Base-by-base conservation (phyloP, 2,888 invertebrate genomes). In the Rhyacophila evoluta region DNA sequence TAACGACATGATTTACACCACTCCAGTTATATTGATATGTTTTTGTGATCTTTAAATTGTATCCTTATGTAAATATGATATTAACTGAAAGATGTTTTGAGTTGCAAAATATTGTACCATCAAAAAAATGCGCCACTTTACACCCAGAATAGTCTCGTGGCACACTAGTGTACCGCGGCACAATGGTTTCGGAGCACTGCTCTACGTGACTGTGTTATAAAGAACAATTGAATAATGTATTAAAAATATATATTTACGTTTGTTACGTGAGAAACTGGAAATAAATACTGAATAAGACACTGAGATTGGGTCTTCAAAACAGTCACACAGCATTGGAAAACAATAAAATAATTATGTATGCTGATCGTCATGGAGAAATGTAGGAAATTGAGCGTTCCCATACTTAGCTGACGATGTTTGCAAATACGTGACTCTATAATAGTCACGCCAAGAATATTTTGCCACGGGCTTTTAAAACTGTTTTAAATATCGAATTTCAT, bases 321-420 rank as follows among this genome's bases (percentile, higher is more conserved):
- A 55, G 55, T 55, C 55, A 10, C 55, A 55, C 55, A 55, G 55
- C 55, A 55, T 55, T 55, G 55, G 55, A 55, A 55, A 55, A 55
- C 55, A 55, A 55, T 55, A 55, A 55, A 55, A 55, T 55, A 55
- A 55, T 55, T 55, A 55, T 55, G 55, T 55, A 55, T 55, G 55
- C 55, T 55, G 55, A 55, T 55, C 55, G 12, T 55, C 19, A 55
- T 55, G 55, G 55, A 55, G 55, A 55, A 55, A 55, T 55, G 55
- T 55, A 55, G 55, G 55, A 55, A 55, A 55, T 10, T 25, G 25
- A 19, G 55, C 10, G 55, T 55, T 55, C 55, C 55, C 55, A 55
- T 55, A 41, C 41, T 15, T 15, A 41, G 41, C 41, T 41, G 12
- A 55, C 55, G 55, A 55, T 55, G 55, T 25, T 41, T 41, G 41